Evolutionary conservation across 2,797 vertebrate genomes (phyloP).

Genomic region (Balearica regulorum): DNA sequence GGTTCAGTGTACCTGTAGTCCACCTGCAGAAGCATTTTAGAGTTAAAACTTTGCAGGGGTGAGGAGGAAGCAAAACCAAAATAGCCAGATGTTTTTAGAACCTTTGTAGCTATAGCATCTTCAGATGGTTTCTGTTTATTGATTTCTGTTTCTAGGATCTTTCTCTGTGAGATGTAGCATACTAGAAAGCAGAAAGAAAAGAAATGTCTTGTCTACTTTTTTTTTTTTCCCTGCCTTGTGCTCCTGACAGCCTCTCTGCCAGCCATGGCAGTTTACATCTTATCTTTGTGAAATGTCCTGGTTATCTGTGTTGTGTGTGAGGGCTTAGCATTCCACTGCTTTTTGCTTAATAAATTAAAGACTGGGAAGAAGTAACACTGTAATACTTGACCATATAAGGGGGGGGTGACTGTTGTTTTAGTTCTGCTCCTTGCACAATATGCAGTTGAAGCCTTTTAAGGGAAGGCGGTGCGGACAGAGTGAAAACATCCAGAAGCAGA

Average conservation of each 20-base stretch:
- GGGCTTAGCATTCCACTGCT: conserved; percentile 43
- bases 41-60: background rate
- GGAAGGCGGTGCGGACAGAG: conserved; percentile 38
- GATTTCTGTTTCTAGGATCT: background rate
- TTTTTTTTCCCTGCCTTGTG: background rate
- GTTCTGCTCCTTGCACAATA: conserved; percentile 57
- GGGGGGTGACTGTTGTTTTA: conserved; percentile 44
- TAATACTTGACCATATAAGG: conserved; percentile 75
- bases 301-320: background rate
- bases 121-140: background rate
- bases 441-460: conserved; percentile 74
- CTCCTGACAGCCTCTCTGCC: background rate
- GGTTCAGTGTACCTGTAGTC: background rate
- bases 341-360: conserved; percentile 68
- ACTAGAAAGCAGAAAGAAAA: background rate
- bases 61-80: background rate
- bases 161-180: background rate
- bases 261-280: background rate
- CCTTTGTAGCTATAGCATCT: background rate
- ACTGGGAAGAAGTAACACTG: conserved; percentile 37
- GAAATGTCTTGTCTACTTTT: background rate
- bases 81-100: background rate
- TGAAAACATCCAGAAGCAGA: conserved; percentile 61
- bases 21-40: background rate
- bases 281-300: conserved; percentile 13